Percentiles rank a stretch among this genome's conserved stretches.
Conservation (phyloP, 2,888 invertebrate genomes). For the Luperina testacea region DNA sequence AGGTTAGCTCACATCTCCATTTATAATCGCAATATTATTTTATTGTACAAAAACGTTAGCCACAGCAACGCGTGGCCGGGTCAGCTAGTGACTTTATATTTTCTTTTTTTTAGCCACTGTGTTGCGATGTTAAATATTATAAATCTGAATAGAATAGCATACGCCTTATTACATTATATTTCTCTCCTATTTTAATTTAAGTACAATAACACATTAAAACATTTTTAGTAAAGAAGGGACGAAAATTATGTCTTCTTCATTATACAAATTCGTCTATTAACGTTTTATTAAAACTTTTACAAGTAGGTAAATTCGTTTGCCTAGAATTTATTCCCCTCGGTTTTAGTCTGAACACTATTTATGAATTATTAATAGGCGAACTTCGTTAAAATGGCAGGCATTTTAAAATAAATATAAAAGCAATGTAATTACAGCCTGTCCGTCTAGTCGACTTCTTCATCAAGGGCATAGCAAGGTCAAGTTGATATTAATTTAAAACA, state of each 20-base stretch:
- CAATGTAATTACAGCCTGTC: background rate
- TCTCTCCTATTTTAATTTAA: too few relatives aligned
- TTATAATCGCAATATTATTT: too few relatives aligned
- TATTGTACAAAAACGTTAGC: too few relatives aligned
- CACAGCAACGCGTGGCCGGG: too few relatives aligned
- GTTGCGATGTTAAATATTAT: too few relatives aligned
- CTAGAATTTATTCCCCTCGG: background rate
- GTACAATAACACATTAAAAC: too few relatives aligned
- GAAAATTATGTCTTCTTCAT: background rate
- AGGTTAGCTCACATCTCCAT: too few relatives aligned
- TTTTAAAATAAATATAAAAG: background rate
- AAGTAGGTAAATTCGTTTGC: background rate
- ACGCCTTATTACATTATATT: too few relatives aligned
- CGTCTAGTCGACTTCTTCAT: constrained; percentile 5
- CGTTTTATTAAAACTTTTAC: too few relatives aligned
- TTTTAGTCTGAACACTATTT: constrained; percentile 4
- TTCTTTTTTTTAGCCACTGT: too few relatives aligned
- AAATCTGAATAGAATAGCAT: too few relatives aligned
- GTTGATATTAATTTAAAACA: background rate
- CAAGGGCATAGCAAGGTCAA: background rate
- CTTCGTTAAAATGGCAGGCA: background rate
- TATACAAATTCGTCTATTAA: background rate
- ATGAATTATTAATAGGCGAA: constrained; percentile 2
- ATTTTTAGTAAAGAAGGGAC: background rate
- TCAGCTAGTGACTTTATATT: too few relatives aligned